phyloP scores from a whole-genome alignment of 2,888 invertebrate genomes.

The Arrhopalites spinosus region DNA sequence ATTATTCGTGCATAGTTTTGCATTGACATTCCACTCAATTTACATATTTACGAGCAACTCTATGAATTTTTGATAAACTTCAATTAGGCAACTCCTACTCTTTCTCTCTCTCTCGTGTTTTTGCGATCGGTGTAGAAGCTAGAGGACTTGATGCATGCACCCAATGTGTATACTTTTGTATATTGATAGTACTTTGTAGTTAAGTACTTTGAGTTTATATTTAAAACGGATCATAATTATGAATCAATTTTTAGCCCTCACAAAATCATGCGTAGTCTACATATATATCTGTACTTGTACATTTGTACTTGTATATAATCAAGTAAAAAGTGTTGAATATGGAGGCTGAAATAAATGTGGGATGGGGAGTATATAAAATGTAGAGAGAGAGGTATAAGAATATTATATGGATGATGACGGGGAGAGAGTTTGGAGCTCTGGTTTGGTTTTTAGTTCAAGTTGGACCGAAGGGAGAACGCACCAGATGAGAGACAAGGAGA shows the following conservation, averaged over 20 bases:
- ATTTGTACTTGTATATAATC: too few relatives aligned
- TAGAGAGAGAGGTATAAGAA: background rate
- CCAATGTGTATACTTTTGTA: background rate
- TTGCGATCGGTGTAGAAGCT: background rate
- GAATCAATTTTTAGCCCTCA: too few relatives aligned
- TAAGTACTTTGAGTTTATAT: too few relatives aligned
- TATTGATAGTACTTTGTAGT: too few relatives aligned
- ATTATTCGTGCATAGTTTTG: background rate
- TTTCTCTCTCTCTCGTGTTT: background rate
- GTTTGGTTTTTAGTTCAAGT: background rate
- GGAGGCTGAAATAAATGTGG: background rate
- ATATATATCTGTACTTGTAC: too few relatives aligned
- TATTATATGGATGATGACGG: background rate
- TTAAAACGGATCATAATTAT: too few relatives aligned
- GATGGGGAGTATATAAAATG: background rate
- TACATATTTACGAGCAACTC: background rate
- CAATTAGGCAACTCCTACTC: background rate
- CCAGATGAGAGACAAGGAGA: slow-evolving; percentile 28
- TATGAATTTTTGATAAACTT: slow-evolving; percentile 9
- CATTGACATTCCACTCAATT: background rate
- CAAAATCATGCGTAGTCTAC: too few relatives aligned
- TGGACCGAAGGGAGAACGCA: background rate
- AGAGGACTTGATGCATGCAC: background rate
- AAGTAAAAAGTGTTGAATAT: too few relatives aligned
- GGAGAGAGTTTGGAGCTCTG: too few relatives aligned